These are phyloP conservation scores for Trinectes maculatus DNA, from an alignment of 2,113 vertebrate species.

Conservation along the genomic window DNA sequence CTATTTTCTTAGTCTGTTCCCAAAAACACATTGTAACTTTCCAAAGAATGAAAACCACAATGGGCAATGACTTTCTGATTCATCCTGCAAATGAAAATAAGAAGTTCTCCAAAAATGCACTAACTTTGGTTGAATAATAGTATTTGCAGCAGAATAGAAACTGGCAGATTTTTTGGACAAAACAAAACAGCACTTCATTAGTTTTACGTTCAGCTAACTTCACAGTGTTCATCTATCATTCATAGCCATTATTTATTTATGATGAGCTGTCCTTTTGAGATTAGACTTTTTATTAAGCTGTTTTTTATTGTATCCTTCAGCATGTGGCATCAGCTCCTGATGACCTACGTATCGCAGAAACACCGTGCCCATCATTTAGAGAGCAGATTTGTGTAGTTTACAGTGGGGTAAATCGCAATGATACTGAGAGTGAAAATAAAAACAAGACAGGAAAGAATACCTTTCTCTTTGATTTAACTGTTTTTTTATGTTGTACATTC, in stretches of 20 bases:
- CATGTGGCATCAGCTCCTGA: too few relatives aligned
- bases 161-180: too few relatives aligned
- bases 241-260: too few relatives aligned
- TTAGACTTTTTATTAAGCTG: too few relatives aligned
- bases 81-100: accelerated
- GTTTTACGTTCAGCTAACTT: not conserved
- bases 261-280: too few relatives aligned
- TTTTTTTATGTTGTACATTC: constrained; percentile 6
- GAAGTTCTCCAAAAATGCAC: too few relatives aligned
- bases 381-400: not conserved
- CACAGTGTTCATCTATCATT: not conserved
- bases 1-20: too few relatives aligned
- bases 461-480: not conserved
- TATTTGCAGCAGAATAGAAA: too few relatives aligned
- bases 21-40: not conserved
- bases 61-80: constrained; percentile 8
- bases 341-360: constrained; percentile 12
- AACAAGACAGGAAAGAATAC: not conserved
- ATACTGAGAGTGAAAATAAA: not conserved
- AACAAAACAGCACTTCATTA: not conserved
- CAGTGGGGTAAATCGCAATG: not conserved
- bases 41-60: not conserved
- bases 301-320: too few relatives aligned
- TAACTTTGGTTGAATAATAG: too few relatives aligned
- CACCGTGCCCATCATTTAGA: not conserved